These are phyloP conservation scores for Zosterops borbonicus DNA, from an alignment of 2,113 vertebrate species.

Conservation along the genomic window DNA sequence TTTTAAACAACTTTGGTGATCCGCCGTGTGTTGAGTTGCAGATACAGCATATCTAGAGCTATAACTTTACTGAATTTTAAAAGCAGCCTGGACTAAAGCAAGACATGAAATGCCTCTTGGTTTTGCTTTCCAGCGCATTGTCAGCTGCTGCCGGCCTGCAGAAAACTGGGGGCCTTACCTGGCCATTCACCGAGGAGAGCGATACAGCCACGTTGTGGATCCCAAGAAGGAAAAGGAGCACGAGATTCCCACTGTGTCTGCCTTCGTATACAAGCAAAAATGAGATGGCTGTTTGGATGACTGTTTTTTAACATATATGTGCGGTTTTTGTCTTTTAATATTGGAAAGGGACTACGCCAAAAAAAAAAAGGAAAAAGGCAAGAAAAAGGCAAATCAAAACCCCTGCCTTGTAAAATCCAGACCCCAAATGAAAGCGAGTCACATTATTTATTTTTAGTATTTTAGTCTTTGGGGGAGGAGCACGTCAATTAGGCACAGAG, in stretches of 20 bases:
- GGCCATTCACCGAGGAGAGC: slow-evolving; percentile 81
- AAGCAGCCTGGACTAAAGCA: neutral
- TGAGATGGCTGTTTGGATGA: neutral
- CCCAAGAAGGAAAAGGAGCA: slow-evolving; percentile 40
- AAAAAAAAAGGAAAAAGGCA: neutral
- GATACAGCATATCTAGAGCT: neutral
- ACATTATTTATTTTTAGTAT: slow-evolving; percentile 53
- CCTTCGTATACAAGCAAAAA: neutral
- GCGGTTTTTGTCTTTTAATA: neutral
- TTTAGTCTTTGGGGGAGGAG: neutral
- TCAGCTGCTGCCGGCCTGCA: slow-evolving; percentile 76
- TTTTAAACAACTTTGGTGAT: neutral
- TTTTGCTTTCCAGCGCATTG: slow-evolving; percentile 78
- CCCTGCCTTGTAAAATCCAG: neutral
- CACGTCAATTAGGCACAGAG: neutral
- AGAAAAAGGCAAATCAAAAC: neutral
- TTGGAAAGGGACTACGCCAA: neutral
- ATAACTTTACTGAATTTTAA: neutral
- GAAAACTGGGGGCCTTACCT: slow-evolving; percentile 89
- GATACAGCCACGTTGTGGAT: slow-evolving; percentile 73
- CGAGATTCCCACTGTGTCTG: slow-evolving; percentile 72
- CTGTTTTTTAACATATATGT: neutral
- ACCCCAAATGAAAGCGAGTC: neutral
- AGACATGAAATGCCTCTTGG: neutral
- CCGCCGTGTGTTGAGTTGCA: neutral